These are phyloP conservation scores for Gallinago nigripennis DNA, from an alignment of 2,797 vertebrate species.

Conservation along the genomic window DNA sequence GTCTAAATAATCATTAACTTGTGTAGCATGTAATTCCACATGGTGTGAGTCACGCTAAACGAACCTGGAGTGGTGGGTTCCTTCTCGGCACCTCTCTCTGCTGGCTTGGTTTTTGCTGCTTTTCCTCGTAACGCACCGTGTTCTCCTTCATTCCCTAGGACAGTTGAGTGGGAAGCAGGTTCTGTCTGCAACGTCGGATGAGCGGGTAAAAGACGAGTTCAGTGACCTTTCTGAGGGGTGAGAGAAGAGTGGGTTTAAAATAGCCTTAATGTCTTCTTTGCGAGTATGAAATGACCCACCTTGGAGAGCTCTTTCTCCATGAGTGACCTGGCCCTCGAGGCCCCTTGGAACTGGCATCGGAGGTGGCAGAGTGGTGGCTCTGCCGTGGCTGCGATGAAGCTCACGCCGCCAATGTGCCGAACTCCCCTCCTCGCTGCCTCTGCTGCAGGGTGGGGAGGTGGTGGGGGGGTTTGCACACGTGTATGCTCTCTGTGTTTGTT, in stretches of 20 bases:
- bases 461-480: accelerated
- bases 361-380: background rate
- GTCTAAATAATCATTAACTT: background rate
- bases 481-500: too few relatives aligned
- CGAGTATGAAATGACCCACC: slow-evolving; percentile 6
- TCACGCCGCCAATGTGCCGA: background rate
- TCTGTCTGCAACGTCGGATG: slow-evolving; percentile 73
- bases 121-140: slow-evolving; percentile 30
- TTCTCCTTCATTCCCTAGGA: slow-evolving; percentile 75
- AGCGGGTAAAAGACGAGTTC: slow-evolving; percentile 84
- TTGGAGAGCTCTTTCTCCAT: background rate
- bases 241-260: slow-evolving; percentile 82
- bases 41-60: accelerated
- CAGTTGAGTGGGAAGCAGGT: slow-evolving; percentile 75
- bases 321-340: background rate
- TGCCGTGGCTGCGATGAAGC: accelerated
- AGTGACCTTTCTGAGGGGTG: slow-evolving; percentile 93
- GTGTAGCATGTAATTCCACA: accelerated
- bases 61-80: accelerated
- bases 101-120: background rate
- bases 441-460: background rate
- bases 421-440: background rate
- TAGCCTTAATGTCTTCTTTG: slow-evolving; percentile 72
- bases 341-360: accelerated
- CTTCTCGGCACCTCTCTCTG: background rate